Evolutionary conservation across 2,797 vertebrate genomes (phyloP), one percentile per base, ranked within the genome.

Genomic region (Glossophaga mutica): DNA sequence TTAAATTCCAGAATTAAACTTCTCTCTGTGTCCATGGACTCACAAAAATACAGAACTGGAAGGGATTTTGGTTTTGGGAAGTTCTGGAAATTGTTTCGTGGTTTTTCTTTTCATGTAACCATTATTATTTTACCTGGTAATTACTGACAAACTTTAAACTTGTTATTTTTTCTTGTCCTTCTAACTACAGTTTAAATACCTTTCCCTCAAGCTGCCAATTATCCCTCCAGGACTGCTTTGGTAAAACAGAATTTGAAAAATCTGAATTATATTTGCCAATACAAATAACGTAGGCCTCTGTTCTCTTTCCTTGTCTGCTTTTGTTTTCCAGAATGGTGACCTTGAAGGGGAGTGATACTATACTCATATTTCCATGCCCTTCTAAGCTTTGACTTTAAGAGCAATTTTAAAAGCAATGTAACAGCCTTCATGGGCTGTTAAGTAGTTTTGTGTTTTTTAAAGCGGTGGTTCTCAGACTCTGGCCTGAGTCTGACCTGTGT

Each of bases 131-230:
- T 92, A 77, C 48, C 32, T 73, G 81, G 46, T 39, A 87, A 96
- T 94, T 90, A 92, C 57, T 32, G 86, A 95, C 19, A 88, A 44
- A 48, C 71, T 76, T 94, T 87, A 85, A 81, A 90, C 65, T 52
- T 74, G 42, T 34, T 81, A 81, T 87, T 95, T 94, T 87, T n/a
- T 50, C 59, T 82, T 86, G n/a, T 48, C 71, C 37, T 94, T 96
- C 52, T 82, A 90, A 57, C 22, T 73, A 32, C 15, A 93, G 37
- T 67, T 86, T 95, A 77, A 88, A 71, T 88, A 82, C 46, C 1
- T 94, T 95, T 84, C 57, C 19, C 32, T 87, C 9, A 50, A 81
- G 59, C 14, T 85, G 34, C 62, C 79, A 90, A 81, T 94, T 95
- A 94, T 92, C 42, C 32, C 74, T 15, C 19, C 9, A 84, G 85